Evolutionary conservation across 2,797 vertebrate species (phyloP).

Genomic region (Hydrophis major): DNA sequence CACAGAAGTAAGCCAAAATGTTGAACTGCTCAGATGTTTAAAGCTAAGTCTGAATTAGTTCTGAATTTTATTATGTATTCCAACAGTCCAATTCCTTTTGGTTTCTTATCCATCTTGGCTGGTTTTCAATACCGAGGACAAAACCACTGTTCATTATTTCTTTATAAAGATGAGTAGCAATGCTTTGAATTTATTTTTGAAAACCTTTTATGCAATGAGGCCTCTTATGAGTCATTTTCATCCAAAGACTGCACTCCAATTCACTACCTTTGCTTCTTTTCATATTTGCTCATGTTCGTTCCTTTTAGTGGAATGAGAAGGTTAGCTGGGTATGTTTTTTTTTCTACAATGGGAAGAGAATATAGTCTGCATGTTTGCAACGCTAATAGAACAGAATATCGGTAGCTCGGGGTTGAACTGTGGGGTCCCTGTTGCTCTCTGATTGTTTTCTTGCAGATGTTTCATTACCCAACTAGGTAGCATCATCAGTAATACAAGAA

Average conservation of each 20-base stretch:
- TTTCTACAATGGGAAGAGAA: neutral
- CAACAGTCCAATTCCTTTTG: neutral
- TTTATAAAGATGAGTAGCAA: conserved; percentile 8
- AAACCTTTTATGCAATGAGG: conserved; percentile 28
- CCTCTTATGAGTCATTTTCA: conserved; percentile 28
- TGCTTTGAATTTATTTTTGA: neutral
- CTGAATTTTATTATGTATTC: neutral
- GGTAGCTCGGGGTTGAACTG: neutral
- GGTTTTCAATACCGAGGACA: neutral
- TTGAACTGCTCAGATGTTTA: neutral
- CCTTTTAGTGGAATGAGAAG: conserved; percentile 2
- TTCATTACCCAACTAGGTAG: too few species aligned
- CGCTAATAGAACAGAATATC: neutral
- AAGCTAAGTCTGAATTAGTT: neutral
- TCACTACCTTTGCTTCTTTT: conserved; percentile 24
- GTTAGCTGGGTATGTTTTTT: conserved; percentile 7
- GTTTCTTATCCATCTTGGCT: neutral
- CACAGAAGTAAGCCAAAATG: neutral
- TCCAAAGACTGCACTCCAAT: neutral
- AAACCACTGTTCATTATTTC: neutral
- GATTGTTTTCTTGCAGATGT: neutral
- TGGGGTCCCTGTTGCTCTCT: neutral
- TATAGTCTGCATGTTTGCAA: neutral
- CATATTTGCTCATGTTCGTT: conserved; percentile 28
- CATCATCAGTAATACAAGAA: too few species aligned